A percentile compares a stretch with the other conserved stretches of the same genome.
Conservation (phyloP, 1,140 invertebrate genomes). For the Cheumatopsyche charites region DNA sequence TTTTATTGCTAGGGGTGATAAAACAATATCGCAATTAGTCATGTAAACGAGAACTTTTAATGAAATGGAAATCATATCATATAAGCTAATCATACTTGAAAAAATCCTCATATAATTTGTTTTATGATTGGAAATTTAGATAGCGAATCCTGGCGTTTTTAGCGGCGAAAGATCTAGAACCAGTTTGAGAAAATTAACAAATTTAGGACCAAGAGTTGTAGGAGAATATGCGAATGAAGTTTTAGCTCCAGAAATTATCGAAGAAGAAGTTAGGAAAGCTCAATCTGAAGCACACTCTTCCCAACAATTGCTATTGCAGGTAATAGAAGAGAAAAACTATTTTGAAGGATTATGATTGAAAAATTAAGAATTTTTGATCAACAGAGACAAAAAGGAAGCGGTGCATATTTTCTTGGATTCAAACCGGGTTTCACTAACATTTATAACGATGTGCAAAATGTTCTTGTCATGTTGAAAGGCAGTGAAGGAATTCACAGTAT, state of each 20-base stretch:
- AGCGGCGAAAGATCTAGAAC: conserved; percentile 23
- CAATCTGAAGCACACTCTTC: conserved; percentile 7
- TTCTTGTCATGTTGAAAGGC: conserved; percentile 70
- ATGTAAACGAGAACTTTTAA: not conserved
- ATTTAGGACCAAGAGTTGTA: conserved; percentile 25
- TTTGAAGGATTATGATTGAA: not conserved
- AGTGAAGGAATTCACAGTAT: conserved; percentile 62
- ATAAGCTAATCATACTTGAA: not conserved
- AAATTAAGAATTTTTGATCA: not conserved
- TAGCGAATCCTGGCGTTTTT: conserved; percentile 11
- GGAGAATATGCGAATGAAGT: conserved; percentile 17
- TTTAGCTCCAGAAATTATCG: conserved; percentile 23
- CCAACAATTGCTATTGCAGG: not conserved
- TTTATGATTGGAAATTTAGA: conserved; percentile 8
- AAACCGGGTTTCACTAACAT: conserved; percentile 57
- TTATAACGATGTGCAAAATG: conserved; percentile 68
- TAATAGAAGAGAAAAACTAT: not conserved
- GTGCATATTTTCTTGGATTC: conserved; percentile 60
- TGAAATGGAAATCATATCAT: not conserved
- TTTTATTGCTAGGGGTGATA: not conserved
- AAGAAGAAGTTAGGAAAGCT: conserved; percentile 7
- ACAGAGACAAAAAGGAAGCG: conserved; percentile 50
- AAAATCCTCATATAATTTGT: not conserved
- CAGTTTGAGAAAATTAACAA: conserved; percentile 2
- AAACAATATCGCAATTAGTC: not conserved